Percentiles rank a stretch among this genome's conserved stretches.
Evolutionary conservation across 2,113 vertebrate species (phyloP).

Genomic region (Psilopogon haemacephalus): DNA sequence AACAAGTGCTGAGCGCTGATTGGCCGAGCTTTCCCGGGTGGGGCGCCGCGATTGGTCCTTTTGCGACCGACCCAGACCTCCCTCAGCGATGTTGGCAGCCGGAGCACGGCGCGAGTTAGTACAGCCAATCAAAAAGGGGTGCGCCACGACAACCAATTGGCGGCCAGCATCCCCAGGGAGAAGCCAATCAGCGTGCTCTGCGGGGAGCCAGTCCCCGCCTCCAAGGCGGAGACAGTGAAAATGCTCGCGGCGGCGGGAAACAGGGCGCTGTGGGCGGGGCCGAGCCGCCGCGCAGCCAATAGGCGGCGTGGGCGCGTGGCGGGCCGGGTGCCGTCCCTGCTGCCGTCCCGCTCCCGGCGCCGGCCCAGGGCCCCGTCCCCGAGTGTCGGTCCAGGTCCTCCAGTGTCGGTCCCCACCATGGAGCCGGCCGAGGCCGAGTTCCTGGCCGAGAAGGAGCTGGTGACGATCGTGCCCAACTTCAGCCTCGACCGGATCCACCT

Average conservation of each 20-base stretch:
- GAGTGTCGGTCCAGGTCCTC: too few species aligned
- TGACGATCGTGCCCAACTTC: constrained; percentile 94
- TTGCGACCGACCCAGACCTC: accelerated
- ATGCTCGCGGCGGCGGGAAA: accelerated
- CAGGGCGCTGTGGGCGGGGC: background rate
- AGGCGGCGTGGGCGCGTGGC: background rate
- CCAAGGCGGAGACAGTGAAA: background rate
- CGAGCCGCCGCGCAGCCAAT: background rate
- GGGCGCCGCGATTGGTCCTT: background rate
- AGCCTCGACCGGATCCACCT: constrained; percentile 92
- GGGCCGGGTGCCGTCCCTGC: too few species aligned
- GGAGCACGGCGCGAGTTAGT: accelerated
- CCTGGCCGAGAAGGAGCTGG: constrained; percentile 89
- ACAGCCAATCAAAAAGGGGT: background rate
- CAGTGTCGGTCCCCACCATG: constrained; percentile 70
- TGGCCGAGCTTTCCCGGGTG: accelerated
- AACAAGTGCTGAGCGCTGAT: constrained; percentile 39
- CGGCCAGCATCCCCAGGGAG: accelerated
- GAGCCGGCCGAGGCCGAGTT: constrained; percentile 91
- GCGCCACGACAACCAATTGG: background rate
- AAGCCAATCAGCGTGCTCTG: background rate
- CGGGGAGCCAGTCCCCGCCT: accelerated
- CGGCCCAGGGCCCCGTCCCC: background rate
- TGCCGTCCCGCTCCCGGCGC: too few species aligned
- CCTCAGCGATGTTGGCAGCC: accelerated